phyloP scores from a whole-genome alignment of 2,797 vertebrate species.

The Pipistrellus kuhlii region DNA sequence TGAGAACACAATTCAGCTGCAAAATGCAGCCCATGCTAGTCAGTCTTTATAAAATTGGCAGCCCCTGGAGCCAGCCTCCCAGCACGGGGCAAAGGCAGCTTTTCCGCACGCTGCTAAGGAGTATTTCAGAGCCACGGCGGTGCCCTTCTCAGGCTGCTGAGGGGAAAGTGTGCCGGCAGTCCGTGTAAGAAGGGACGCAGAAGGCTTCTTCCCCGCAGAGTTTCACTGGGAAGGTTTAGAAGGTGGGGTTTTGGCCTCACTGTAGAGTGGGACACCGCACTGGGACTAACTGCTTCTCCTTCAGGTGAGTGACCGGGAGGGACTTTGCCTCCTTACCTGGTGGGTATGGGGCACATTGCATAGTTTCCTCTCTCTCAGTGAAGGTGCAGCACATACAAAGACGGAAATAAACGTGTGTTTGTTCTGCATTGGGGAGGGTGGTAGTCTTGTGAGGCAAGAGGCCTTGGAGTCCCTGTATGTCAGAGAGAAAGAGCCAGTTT shows the following conservation, averaged over 20 bases:
- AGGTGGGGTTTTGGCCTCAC: accelerated
- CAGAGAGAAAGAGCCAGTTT: background rate
- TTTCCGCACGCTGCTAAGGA: background rate
- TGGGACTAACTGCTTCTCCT: background rate
- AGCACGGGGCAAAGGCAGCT: background rate
- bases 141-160: background rate
- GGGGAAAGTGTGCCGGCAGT: background rate
- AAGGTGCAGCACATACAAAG: background rate
- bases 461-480: background rate
- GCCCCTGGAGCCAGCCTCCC: background rate
- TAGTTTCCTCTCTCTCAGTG: background rate
- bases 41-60: constrained; percentile 48
- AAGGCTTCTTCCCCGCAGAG: background rate
- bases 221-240: background rate
- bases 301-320: background rate
- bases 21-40: background rate
- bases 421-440: background rate
- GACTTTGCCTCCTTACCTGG: background rate
- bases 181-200: background rate
- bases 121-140: background rate
- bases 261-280: accelerated
- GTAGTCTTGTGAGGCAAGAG: background rate
- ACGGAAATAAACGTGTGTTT: background rate
- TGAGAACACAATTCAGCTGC: constrained; percentile 46
- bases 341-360: background rate